These are phyloP conservation scores for Mixornis gularis DNA, from an alignment of 2,113 vertebrate genomes.

Conservation along the genomic window DNA sequence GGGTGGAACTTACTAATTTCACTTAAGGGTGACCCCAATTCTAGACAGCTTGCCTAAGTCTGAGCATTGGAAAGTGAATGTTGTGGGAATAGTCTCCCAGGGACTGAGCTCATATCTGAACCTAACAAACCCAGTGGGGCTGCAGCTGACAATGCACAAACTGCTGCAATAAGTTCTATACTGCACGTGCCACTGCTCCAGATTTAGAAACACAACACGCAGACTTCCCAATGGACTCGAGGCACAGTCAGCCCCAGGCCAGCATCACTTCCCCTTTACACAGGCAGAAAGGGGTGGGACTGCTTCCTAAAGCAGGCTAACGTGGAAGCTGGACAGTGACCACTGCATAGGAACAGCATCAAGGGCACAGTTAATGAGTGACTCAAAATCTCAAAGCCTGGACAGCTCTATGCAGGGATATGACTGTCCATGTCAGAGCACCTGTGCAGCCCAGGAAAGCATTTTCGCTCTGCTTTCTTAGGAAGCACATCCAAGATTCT, in stretches of 20 bases:
- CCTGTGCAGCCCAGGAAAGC: not conserved
- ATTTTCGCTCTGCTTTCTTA: not conserved
- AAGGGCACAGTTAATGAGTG: not conserved
- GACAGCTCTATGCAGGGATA: not conserved
- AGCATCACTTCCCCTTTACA: not conserved
- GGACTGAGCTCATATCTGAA: not conserved
- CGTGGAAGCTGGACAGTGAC: not conserved
- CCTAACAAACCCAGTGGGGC: not conserved
- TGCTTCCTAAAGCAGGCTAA: not conserved
- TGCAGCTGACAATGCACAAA: not conserved
- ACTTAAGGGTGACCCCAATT: not conserved
- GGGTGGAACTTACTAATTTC: not conserved
- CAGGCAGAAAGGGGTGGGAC: not conserved
- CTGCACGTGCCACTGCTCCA: not conserved
- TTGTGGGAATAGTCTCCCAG: not conserved
- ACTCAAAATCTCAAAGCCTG: not conserved
- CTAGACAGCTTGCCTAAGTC: not conserved
- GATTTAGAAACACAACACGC: not conserved
- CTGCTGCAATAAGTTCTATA: not conserved
- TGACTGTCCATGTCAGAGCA: not conserved
- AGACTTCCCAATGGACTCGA: not conserved
- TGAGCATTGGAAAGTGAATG: not conserved
- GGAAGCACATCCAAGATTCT: not conserved
- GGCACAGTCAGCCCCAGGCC: not conserved
- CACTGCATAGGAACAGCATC: accelerated